phyloP scores from a whole-genome alignment of 2,888 invertebrate species.

The Cyclophora albipunctata region DNA sequence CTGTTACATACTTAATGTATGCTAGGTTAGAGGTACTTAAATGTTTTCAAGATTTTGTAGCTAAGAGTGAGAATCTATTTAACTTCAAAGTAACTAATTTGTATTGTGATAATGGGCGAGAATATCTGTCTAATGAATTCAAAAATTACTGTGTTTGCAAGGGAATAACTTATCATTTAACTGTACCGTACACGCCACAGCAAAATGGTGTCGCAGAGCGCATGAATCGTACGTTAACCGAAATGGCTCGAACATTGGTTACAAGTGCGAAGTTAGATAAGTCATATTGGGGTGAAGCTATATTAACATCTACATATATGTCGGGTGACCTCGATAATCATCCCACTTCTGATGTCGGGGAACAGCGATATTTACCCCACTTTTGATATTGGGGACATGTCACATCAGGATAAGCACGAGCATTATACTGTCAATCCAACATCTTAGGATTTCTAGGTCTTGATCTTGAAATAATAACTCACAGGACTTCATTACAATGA shows the following conservation, averaged over 20 bases:
- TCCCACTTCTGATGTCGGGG: too few species aligned
- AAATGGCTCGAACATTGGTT: constrained; percentile 38
- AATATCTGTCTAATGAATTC: constrained; percentile 31
- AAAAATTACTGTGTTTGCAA: constrained; percentile 18
- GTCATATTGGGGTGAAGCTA: constrained; percentile 31
- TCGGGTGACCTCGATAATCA: too few species aligned
- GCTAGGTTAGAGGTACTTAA: constrained; percentile 28
- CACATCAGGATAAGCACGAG: too few species aligned
- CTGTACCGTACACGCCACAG: constrained; percentile 42
- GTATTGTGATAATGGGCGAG: constrained; percentile 31
- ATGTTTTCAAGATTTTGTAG: constrained; percentile 5
- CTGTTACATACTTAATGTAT: constrained; percentile 27
- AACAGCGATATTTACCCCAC: too few species aligned
- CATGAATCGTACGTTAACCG: constrained; percentile 37
- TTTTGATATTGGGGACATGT: too few species aligned
- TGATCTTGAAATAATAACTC: too few species aligned
- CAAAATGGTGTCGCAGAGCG: constrained; percentile 41
- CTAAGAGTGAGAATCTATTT: constrained; percentile 15
- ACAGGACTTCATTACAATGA: too few species aligned
- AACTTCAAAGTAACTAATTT: constrained; percentile 28
- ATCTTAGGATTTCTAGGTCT: too few species aligned
- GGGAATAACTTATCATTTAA: constrained; percentile 19
- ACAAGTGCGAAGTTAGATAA: constrained; percentile 27
- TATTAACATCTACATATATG: constrained; percentile 27
- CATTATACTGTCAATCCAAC: too few species aligned